A percentile compares a stretch with the other conserved stretches of the same genome.
Conservation (phyloP, 2,888 invertebrate genomes). For the Parelbella ahira region DNA sequence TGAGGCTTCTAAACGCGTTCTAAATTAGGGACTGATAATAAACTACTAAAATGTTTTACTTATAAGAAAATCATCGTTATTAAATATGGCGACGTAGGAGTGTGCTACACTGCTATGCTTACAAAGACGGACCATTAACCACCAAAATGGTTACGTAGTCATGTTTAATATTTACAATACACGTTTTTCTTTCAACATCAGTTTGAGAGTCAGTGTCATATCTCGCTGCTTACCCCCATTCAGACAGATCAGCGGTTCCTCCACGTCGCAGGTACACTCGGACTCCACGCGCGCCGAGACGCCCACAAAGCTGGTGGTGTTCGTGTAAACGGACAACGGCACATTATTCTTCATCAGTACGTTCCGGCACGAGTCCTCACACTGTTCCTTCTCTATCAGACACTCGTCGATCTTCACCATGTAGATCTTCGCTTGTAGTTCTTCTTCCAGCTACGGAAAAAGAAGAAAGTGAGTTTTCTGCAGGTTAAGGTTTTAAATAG, state of each 20-base stretch:
- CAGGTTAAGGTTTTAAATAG: too few species aligned
- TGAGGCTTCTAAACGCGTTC: too few species aligned
- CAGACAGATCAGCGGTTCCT: constrained; percentile 82
- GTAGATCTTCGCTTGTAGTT: constrained; percentile 86
- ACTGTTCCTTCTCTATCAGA: constrained; percentile 86
- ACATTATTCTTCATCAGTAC: constrained; percentile 85
- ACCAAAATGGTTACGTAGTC: too few species aligned
- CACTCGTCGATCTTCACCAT: constrained; percentile 97
- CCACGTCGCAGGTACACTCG: constrained; percentile 85
- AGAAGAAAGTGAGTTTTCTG: neutral
- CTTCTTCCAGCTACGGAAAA: constrained; percentile 81
- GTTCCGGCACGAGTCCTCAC: constrained; percentile 90
- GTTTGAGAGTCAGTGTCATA: too few species aligned
- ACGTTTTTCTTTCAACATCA: too few species aligned
- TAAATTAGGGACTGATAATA: too few species aligned
- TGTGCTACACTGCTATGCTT: too few species aligned
- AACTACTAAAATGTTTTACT: too few species aligned
- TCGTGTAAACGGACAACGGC: constrained; percentile 93
- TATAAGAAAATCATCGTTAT: too few species aligned
- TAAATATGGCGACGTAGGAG: too few species aligned
- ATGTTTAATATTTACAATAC: too few species aligned
- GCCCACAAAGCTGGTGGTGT: constrained; percentile 96
- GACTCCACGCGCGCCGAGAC: constrained; percentile 92
- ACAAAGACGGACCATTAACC: too few species aligned
- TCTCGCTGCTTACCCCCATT: constrained; percentile 84